Conservation (phyloP, 2,797 vertebrate species). For the Hipposideros larvatus region DNA sequence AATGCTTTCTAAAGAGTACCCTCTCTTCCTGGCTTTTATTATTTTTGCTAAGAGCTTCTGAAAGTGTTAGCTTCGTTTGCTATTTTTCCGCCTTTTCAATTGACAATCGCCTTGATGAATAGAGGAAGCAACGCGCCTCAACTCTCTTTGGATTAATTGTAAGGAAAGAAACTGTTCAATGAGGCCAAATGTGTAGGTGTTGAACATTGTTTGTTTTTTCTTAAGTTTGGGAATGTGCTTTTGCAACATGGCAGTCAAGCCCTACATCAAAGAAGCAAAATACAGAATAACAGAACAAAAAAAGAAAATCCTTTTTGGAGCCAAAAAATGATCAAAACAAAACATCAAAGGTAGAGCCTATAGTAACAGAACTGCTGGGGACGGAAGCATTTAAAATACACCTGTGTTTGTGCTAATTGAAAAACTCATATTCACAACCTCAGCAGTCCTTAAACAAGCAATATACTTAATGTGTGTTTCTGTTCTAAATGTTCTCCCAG, state of each 20-base stretch:
- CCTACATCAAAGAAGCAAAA: constrained; percentile 46
- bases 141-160: constrained; percentile 57
- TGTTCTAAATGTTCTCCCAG: constrained; percentile 5
- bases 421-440: constrained; percentile 58
- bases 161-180: constrained; percentile 49
- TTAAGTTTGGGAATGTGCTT: constrained; percentile 58
- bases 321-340: constrained; percentile 55
- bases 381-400: constrained; percentile 51
- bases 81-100: constrained; percentile 55
- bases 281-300: constrained; percentile 62
- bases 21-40: neutral
- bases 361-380: neutral
- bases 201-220: constrained; percentile 35
- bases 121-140: neutral
- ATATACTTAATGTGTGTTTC: neutral
- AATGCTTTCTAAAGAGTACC: constrained; percentile 45
- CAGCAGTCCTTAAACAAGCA: constrained; percentile 51
- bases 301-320: neutral
- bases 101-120: constrained; percentile 44
- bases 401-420: constrained; percentile 47
- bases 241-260: constrained; percentile 6
- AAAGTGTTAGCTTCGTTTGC: neutral
- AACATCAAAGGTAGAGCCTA: constrained; percentile 34
- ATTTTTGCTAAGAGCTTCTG: neutral
- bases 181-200: constrained; percentile 3